Conservation (phyloP, 2,888 invertebrate species). For the Drosophila acutilabella region DNA sequence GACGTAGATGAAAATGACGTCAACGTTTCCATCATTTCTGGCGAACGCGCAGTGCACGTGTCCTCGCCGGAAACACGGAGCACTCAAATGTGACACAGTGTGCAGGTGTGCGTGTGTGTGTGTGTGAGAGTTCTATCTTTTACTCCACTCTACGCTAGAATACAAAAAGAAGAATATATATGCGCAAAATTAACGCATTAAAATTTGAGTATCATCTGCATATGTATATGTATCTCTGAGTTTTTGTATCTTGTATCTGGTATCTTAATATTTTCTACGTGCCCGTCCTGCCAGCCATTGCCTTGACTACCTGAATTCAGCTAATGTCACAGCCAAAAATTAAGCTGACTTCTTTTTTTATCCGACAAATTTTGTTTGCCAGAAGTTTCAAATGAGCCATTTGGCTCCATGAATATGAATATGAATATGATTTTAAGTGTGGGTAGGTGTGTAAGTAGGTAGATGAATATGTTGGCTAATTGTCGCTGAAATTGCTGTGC, state of each 20-base stretch:
- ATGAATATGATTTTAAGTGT: conserved; percentile 13
- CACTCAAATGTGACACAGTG: conserved; percentile 27
- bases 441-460: background rate
- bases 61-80: conserved; percentile 25
- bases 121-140: background rate
- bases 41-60: conserved; percentile 29
- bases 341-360: conserved; percentile 35
- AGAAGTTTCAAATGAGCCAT: conserved; percentile 43
- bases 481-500: conserved; percentile 8
- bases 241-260: conserved; percentile 11
- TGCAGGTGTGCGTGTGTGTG: conserved; percentile 2
- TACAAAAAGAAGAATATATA: conserved; percentile 53
- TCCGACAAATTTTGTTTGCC: conserved; percentile 44
- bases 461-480: conserved; percentile 31
- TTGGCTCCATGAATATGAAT: conserved; percentile 9
- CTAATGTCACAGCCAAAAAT: conserved; percentile 41
- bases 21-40: conserved; percentile 52
- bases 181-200: conserved; percentile 71
- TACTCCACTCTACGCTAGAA: conserved; percentile 52
- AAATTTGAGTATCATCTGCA: conserved; percentile 53
- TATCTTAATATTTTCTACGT: conserved; percentile 34
- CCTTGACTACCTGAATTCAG: conserved; percentile 14
- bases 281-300: background rate
- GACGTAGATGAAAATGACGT: conserved; percentile 55
- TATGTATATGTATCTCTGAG: conserved; percentile 6